Percentiles rank a stretch among this genome's conserved stretches.
Conservation (phyloP, 1,140 invertebrate species). For the Sitophilus oryzae region DNA sequence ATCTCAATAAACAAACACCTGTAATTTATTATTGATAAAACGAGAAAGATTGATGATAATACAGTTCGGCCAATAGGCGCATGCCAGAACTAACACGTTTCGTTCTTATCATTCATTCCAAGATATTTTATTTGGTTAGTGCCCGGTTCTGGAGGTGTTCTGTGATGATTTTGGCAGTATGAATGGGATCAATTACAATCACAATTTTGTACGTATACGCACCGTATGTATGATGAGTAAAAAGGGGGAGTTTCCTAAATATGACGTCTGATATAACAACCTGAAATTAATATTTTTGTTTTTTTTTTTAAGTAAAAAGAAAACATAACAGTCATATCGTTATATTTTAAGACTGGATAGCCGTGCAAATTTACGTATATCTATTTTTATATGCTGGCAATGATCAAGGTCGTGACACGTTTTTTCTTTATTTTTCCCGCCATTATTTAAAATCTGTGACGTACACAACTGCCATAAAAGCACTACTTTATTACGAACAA, state of each 20-base stretch:
- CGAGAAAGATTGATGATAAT: background rate
- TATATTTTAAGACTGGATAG: background rate
- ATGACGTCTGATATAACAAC: too few species aligned
- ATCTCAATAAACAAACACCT: background rate
- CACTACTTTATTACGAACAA: background rate
- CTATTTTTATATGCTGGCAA: background rate
- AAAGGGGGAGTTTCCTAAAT: too few species aligned
- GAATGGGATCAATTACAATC: background rate
- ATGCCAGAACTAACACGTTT: background rate
- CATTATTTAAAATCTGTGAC: background rate
- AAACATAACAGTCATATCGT: too few species aligned
- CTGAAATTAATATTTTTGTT: too few species aligned
- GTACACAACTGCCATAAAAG: background rate
- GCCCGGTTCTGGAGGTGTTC: background rate
- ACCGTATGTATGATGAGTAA: too few species aligned
- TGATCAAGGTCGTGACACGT: background rate
- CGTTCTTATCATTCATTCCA: background rate
- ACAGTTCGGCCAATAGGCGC: background rate
- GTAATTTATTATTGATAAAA: background rate
- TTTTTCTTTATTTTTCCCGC: background rate
- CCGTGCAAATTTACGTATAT: background rate
- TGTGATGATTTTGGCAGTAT: background rate
- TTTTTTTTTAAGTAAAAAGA: too few species aligned
- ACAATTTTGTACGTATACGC: background rate
- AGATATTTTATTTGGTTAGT: background rate